Conservation (phyloP, 2,113 vertebrate species). For the Caranx melampygus region DNA sequence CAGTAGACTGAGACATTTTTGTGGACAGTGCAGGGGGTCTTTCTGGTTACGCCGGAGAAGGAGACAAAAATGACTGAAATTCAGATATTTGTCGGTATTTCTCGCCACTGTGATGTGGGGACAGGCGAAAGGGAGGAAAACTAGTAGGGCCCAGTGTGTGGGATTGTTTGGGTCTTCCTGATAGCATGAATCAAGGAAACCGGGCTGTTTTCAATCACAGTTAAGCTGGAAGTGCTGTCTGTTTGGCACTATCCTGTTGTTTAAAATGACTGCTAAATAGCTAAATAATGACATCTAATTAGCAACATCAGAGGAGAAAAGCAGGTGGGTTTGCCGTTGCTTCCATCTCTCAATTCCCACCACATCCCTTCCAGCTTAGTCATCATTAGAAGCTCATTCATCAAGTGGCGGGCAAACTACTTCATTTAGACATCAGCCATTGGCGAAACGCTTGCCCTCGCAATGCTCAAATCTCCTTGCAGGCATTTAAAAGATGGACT, state of each 20-base stretch:
- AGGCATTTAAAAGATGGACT: conserved; percentile 53
- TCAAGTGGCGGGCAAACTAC: conserved; percentile 66
- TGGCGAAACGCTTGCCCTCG: conserved; percentile 52
- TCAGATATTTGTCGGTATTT: conserved; percentile 41
- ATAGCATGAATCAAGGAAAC: conserved; percentile 50
- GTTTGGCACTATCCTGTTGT: conserved; percentile 62
- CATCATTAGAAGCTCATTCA: conserved; percentile 77
- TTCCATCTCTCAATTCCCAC: conserved; percentile 66
- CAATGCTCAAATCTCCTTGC: conserved; percentile 55
- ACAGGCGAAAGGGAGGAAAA: conserved; percentile 33
- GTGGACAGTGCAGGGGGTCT: conserved; percentile 59
- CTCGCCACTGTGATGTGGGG: conserved; percentile 50
- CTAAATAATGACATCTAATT: conserved; percentile 74
- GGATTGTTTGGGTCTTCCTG: conserved; percentile 59
- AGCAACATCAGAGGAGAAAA: conserved; percentile 69
- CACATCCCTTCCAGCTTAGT: conserved; percentile 66
- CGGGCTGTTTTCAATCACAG: conserved; percentile 67
- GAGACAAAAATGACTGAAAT: conserved; percentile 46
- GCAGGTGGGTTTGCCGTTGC: conserved; percentile 70
- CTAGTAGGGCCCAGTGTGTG: conserved; percentile 29
- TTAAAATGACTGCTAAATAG: conserved; percentile 73
- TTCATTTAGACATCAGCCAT: conserved; percentile 68
- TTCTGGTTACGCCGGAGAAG: conserved; percentile 47
- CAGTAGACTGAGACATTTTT: conserved; percentile 73
- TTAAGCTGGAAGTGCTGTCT: conserved; percentile 64